phyloP scores from a whole-genome alignment of 1,140 invertebrate genomes.

The Monochamus saltuarius region DNA sequence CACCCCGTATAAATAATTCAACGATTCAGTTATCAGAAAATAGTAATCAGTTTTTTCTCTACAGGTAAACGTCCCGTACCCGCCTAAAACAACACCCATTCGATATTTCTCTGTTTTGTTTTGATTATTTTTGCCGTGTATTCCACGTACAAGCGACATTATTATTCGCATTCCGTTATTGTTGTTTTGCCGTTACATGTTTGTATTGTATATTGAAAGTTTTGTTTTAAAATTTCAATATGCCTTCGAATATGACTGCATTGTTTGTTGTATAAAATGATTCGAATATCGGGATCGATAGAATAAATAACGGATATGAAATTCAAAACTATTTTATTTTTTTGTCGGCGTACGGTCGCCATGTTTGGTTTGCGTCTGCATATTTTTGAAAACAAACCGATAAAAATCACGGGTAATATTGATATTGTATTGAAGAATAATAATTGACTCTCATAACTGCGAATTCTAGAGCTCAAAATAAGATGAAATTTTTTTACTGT shows the following conservation, averaged over 20 bases:
- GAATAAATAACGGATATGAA: conserved; percentile 1
- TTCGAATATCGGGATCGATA: neutral
- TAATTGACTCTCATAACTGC: too few species aligned
- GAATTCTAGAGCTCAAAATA: too few species aligned
- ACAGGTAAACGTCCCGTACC: neutral
- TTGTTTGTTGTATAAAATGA: conserved; percentile 5
- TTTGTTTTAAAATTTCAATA: neutral
- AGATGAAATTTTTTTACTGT: too few species aligned
- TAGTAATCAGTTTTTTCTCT: neutral
- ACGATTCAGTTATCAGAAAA: too few species aligned
- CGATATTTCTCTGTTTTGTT: conserved; percentile 7
- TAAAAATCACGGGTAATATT: too few species aligned
- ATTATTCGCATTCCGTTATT: conserved; percentile 1
- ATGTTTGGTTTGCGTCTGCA: too few species aligned
- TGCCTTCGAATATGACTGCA: conserved; percentile 1
- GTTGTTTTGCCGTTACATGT: conserved; percentile 10
- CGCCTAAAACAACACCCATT: neutral
- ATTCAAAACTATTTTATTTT: conserved; percentile 3
- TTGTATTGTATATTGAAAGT: conserved; percentile 1
- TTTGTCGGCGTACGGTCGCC: too few species aligned
- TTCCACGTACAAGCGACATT: neutral
- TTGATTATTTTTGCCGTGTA: conserved; percentile 6
- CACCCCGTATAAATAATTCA: too few species aligned
- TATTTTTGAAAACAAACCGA: too few species aligned
- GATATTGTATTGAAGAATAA: too few species aligned